A percentile compares a stretch with the other conserved stretches of the same genome.
Evolutionary conservation across 2,113 vertebrate species (phyloP).

Genomic region (Nesogale talazaci): DNA sequence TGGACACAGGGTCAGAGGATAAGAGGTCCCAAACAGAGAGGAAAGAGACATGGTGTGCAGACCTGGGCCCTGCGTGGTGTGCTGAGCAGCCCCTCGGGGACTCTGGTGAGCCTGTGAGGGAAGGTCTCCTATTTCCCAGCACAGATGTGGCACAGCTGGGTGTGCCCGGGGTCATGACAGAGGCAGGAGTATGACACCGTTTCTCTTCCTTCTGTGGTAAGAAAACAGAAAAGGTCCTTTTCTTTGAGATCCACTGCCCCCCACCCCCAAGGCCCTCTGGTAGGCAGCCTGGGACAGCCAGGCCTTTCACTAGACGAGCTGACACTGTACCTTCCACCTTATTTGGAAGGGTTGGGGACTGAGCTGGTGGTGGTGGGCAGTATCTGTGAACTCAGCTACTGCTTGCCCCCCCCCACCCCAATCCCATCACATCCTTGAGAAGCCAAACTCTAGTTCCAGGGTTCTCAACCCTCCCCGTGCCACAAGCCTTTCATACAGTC

Average conservation of each 20-base stretch:
- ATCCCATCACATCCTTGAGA: background rate
- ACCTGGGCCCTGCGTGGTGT: background rate
- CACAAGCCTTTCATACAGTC: too few relatives aligned
- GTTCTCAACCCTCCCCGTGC: too few relatives aligned
- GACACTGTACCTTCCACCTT: background rate
- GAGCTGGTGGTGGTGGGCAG: rapidly evolving
- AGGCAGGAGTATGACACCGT: background rate
- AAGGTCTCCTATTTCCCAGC: background rate
- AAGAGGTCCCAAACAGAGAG: background rate
- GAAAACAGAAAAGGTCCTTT: background rate
- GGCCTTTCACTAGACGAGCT: background rate
- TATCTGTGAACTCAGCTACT: background rate
- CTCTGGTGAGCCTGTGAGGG: background rate
- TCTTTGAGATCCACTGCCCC: background rate
- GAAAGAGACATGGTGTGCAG: background rate
- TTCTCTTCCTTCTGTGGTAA: background rate
- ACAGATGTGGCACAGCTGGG: background rate
- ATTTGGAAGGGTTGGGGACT: background rate
- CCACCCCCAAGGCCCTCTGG: background rate
- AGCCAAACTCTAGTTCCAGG: background rate
- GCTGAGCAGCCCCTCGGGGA: background rate
- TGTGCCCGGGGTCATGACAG: background rate
- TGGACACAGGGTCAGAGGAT: background rate
- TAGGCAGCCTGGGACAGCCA: background rate
- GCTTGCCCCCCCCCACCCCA: rapidly evolving